Evolutionary conservation across 92 coral and sea anemone genomes (phyloP).

Genomic region (Virgularia gustaviana): DNA sequence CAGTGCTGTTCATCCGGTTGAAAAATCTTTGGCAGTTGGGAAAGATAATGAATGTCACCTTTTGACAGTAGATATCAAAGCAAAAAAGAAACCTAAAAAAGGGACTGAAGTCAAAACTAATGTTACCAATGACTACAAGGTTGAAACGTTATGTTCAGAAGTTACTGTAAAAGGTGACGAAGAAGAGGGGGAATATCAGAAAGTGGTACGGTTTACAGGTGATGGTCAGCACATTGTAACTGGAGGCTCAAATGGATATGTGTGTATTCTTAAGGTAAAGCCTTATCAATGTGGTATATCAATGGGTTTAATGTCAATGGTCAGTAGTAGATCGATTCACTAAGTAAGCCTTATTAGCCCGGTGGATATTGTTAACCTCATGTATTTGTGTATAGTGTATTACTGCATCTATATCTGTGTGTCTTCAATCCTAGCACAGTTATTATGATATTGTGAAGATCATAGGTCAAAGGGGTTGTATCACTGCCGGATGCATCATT

Average conservation of each 20-base stretch:
- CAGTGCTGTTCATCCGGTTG: conserved; percentile 79
- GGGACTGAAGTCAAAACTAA: conserved; percentile 49
- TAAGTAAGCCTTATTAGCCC: too few species aligned
- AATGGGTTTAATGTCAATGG: too few species aligned
- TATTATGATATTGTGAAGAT: too few species aligned
- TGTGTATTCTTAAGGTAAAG: conserved; percentile 77
- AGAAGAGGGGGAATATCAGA: conserved; percentile 87
- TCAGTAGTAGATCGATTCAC: too few species aligned
- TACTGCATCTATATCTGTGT: too few species aligned
- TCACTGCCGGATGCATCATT: too few species aligned
- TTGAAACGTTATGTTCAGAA: conserved; percentile 59
- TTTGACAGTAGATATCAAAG: conserved; percentile 60
- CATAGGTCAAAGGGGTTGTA: too few species aligned
- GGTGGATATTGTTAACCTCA: too few species aligned
- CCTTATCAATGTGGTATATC: too few species aligned
- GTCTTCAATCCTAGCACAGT: too few species aligned
- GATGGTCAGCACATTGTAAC: conserved; percentile 83
- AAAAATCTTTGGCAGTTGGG: conserved; percentile 79
- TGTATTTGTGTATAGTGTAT: too few species aligned
- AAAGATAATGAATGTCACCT: conserved; percentile 95
- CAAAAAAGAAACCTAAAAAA: conserved; percentile 46
- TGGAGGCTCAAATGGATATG: conserved; percentile 97
- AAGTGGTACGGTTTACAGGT: conserved; percentile 83
- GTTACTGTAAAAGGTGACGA: conserved; percentile 54
- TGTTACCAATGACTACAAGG: conserved; percentile 62